Evolutionary conservation across 2,888 invertebrate species (phyloP).

Genomic region (Pachycephus smyrnensis): DNA sequence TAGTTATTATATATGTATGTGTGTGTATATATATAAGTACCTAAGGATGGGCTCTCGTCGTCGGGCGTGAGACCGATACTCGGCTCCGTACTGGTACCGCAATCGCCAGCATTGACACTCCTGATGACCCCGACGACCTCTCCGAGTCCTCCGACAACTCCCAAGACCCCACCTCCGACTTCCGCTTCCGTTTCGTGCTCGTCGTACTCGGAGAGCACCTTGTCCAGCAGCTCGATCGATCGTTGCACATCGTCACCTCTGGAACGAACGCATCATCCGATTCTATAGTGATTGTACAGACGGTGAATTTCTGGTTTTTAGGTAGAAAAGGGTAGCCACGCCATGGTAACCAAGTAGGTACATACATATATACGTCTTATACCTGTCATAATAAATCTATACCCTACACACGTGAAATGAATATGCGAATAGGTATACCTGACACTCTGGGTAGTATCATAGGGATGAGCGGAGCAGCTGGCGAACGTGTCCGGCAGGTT

Average conservation of each 20-base stretch:
- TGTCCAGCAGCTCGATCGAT: conserved; percentile 88
- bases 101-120: conserved; percentile 66
- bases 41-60: conserved; percentile 82
- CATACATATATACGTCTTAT: not conserved
- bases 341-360: no score
- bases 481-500: not conserved
- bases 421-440: not conserved
- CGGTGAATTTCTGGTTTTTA: not conserved
- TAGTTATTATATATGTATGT: no score
- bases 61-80: conserved; percentile 71
- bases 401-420: not conserved
- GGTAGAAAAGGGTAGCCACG: not conserved
- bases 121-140: conserved; percentile 59
- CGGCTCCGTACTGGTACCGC: conserved; percentile 67
- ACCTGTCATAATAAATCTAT: not conserved
- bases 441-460: not conserved
- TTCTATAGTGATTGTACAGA: conserved; percentile 25
- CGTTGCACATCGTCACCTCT: conserved; percentile 90
- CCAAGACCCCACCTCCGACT: conserved; percentile 70
- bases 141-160: conserved; percentile 67
- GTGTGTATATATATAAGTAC: conserved; percentile 46
- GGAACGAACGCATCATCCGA: conserved; percentile 65
- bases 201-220: conserved; percentile 92
- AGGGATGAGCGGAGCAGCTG: not conserved
- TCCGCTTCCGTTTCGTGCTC: conserved; percentile 75